Conservation (phyloP, 2,888 invertebrate species). For the Saturnia japonica region DNA sequence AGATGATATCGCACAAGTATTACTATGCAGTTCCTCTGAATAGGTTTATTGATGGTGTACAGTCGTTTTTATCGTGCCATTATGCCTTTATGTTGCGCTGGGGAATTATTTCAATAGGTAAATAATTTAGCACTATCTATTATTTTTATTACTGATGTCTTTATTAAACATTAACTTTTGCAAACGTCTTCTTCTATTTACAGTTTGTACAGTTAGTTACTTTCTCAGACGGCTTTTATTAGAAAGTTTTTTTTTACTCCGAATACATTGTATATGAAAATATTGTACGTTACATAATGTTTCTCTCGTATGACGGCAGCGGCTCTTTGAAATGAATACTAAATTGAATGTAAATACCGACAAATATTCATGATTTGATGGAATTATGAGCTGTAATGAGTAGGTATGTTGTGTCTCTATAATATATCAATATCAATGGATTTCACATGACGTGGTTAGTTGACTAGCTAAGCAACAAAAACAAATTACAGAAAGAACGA, state of each 20-base stretch:
- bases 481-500: background rate
- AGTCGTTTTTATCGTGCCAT: conserved; percentile 2
- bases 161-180: background rate
- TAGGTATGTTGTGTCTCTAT: background rate
- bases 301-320: background rate
- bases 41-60: conserved; percentile 9
- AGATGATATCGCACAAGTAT: background rate
- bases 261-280: background rate
- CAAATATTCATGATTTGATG: background rate
- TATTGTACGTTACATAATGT: background rate
- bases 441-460: background rate
- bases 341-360: background rate
- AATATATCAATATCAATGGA: background rate
- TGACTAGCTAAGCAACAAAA: background rate
- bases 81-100: background rate
- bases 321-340: background rate
- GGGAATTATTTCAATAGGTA: background rate
- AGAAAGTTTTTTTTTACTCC: background rate
- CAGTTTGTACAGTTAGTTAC: background rate
- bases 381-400: background rate
- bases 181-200: conserved; percentile 5
- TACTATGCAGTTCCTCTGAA: conserved; percentile 1
- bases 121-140: background rate
- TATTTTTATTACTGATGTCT: conserved; percentile 6
- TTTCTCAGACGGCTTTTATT: background rate